phyloP scores from a whole-genome alignment of 1,140 invertebrate genomes.

The Trypoxylus dichotomus region DNA sequence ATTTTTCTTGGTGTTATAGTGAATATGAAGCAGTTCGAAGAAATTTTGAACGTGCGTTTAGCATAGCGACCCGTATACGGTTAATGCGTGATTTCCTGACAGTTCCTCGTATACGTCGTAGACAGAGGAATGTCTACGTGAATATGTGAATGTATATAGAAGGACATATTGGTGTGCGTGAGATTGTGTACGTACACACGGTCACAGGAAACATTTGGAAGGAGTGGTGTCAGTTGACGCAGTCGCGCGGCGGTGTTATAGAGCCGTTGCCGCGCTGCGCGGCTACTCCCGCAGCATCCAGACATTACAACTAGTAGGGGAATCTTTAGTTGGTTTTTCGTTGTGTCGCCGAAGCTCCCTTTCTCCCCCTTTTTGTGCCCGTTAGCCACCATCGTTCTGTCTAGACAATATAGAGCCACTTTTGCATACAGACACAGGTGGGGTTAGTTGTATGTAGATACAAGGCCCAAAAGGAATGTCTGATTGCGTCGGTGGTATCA shows the following conservation, averaged over 20 bases:
- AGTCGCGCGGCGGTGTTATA: conserved; percentile 13
- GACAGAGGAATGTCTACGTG: background rate
- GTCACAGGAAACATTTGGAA: conserved; percentile 26
- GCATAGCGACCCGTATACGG: background rate
- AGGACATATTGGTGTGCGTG: background rate
- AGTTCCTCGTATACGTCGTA: background rate
- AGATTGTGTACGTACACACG: background rate
- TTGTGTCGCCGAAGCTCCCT: conserved; percentile 14
- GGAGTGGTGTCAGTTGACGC: conserved; percentile 10
- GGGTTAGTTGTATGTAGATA: conserved; percentile 11
- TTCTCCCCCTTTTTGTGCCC: conserved; percentile 9
- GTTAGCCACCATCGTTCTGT: conserved; percentile 24
- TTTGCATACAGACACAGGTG: conserved; percentile 26
- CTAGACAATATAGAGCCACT: conserved; percentile 20
- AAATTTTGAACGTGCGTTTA: background rate
- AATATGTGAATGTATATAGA: background rate
- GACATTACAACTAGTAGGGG: conserved; percentile 22
- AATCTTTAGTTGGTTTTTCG: conserved; percentile 26
- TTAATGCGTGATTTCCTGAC: background rate
- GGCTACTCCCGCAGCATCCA: conserved; percentile 24
- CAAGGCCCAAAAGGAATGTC: conserved; percentile 25
- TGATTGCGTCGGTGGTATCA: conserved; percentile 28
- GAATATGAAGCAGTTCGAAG: background rate
- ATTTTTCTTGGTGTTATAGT: background rate
- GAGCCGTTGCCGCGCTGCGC: background rate